A percentile compares a stretch with the other conserved stretches of the same genome.
phyloP scores from a whole-genome alignment of 2,888 invertebrate species.

The Magallana nippona region DNA sequence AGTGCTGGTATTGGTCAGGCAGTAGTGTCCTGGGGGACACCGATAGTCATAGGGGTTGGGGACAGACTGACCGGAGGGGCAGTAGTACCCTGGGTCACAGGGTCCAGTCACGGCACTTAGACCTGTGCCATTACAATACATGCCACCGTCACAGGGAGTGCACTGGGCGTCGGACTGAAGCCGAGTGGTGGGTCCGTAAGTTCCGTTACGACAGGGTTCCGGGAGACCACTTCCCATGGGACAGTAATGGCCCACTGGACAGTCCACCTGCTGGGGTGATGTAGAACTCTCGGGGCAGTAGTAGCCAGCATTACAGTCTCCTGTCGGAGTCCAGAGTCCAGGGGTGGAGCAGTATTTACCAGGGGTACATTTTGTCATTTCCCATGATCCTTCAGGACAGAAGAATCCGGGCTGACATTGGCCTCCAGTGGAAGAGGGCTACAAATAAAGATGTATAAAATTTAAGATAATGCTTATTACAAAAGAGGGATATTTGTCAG shows the following conservation, averaged over 20 bases:
- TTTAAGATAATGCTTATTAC: no score
- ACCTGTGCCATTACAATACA: constrained; percentile 73
- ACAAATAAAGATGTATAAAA: no score
- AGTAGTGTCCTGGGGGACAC: constrained; percentile 72
- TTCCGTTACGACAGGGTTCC: constrained; percentile 75
- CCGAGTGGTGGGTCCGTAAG: constrained; percentile 66
- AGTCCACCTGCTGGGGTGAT: constrained; percentile 61
- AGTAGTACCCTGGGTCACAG: constrained; percentile 76
- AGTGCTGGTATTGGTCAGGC: constrained; percentile 62
- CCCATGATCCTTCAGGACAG: constrained; percentile 73
- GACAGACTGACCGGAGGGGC: constrained; percentile 72
- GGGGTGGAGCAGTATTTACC: constrained; percentile 74
- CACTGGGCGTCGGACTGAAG: constrained; percentile 65
- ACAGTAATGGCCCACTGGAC: constrained; percentile 72
- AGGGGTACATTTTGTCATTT: constrained; percentile 70
- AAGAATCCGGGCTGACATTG: constrained; percentile 73
- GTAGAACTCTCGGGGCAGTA: constrained; percentile 72
- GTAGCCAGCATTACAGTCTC: constrained; percentile 71
- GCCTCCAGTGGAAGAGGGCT: constrained; percentile 74
- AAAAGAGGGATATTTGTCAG: neutral
- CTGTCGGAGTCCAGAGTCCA: constrained; percentile 68
- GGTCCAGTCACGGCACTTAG: constrained; percentile 64
- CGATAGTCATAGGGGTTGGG: constrained; percentile 70
- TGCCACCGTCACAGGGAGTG: constrained; percentile 69
- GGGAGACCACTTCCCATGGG: constrained; percentile 69